Base-by-base conservation (phyloP, 2,797 vertebrate genomes). In the Cryptoprocta ferox region DNA sequence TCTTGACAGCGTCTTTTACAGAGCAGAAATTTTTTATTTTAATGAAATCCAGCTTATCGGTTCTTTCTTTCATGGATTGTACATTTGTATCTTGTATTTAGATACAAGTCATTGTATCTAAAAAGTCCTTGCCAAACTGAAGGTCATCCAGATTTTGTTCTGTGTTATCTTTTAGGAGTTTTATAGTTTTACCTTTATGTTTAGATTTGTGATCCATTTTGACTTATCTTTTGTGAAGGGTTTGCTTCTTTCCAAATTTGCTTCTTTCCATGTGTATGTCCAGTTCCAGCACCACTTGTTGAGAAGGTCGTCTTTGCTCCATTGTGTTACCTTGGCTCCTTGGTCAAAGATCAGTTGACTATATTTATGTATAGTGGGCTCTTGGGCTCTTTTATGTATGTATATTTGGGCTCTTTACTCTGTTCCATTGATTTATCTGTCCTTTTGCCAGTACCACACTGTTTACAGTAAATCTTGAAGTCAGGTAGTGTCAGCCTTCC, bases 211-310 rank as follows among this genome's bases (percentile, higher is more conserved):
- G 19, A 59, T 83, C 73, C 19, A 71, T 76, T 85, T 66, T 45
- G 78, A 90, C 32, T 91, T 95, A 65, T 45, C 91, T 85, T 90
- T 88, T 85, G 30, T 76, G n/a, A 94, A 30, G 4, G n/a, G 2
- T 93, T 91, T 1, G 18, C 32, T 71, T 48, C 87, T 65, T 63
- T 35, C 6, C 48, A 59, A n/a, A n/a, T 93, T 91, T 1, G 18
- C 32, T 71, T 48, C 87, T 65, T 63, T 35, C 6, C 48, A 59
- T 18, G 4, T 42, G 30, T 4, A 6, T 68, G 59, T 61, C 59
- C 48, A 39, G 16, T 39, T 56, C 26, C 2, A 50, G 30, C 39
- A 63, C 53, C 21, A 0, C 71, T 81, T 88, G 18, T 91, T 83
- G 32, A 82, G 81, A 65, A 53, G 19, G n/a, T 18, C 2, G 0